Evolutionary conservation across 2,888 invertebrate species (phyloP).

Genomic region (Phortica magna): DNA sequence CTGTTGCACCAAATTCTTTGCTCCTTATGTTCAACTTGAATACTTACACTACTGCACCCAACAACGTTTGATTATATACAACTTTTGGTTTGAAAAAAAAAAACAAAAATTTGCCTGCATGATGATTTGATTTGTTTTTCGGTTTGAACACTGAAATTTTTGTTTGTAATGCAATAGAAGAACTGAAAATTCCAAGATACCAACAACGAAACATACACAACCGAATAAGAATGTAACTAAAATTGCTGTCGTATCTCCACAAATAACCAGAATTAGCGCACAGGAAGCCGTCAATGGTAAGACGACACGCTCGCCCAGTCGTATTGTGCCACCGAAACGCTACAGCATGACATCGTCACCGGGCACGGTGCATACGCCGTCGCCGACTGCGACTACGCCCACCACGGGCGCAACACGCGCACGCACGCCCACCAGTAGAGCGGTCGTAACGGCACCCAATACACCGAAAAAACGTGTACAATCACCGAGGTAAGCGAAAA

Average conservation of each 20-base stretch:
- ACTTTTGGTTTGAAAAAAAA: slow-evolving; percentile 18
- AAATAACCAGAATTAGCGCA: slow-evolving; percentile 71
- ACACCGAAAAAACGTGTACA: slow-evolving; percentile 77
- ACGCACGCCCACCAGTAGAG: slow-evolving; percentile 72
- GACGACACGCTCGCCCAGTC: slow-evolving; percentile 76
- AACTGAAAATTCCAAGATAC: slow-evolving; percentile 54
- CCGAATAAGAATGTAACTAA: slow-evolving; percentile 60
- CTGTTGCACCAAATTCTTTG: slow-evolving; percentile 26
- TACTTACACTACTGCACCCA: not conserved
- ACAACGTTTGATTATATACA: not conserved
- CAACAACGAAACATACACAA: slow-evolving; percentile 34
- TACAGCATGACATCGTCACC: slow-evolving; percentile 68
- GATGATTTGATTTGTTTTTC: slow-evolving; percentile 37
- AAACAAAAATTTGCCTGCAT: slow-evolving; percentile 5
- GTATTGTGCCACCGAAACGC: slow-evolving; percentile 77
- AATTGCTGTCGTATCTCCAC: slow-evolving; percentile 67
- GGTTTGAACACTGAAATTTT: slow-evolving; percentile 51
- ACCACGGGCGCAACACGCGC: slow-evolving; percentile 59
- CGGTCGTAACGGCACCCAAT: slow-evolving; percentile 70
- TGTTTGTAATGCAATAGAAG: slow-evolving; percentile 46
- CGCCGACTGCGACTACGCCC: slow-evolving; percentile 56
- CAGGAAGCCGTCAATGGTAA: slow-evolving; percentile 63
- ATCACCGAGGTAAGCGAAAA: slow-evolving; percentile 72
- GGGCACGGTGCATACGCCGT: slow-evolving; percentile 22
- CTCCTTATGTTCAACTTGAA: not conserved